Percentiles rank a stretch among this genome's conserved stretches.
phyloP scores from a whole-genome alignment of 2,888 invertebrate genomes.

The Bursaphelenchus okinawaensis region DNA sequence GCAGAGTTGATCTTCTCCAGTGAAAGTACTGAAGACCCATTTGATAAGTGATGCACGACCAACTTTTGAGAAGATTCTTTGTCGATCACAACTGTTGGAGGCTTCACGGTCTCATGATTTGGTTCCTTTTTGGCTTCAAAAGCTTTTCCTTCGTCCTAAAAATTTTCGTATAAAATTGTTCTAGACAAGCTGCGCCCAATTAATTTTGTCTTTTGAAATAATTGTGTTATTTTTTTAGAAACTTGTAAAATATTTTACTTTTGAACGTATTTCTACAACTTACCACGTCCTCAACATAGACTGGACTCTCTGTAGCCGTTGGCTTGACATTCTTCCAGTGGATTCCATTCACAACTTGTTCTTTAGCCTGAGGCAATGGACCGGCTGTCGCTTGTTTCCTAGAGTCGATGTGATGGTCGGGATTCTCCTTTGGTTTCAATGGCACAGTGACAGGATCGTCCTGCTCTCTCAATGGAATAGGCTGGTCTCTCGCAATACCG shows the following conservation, averaged over 20 bases:
- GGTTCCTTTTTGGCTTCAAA: not conserved
- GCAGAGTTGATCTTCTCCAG: not conserved
- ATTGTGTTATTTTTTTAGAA: too few species aligned
- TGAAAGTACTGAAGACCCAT: not conserved
- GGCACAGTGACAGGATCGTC: not conserved
- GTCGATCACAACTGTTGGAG: slow-evolving; percentile 11
- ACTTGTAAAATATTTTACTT: too few species aligned
- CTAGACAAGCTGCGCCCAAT: too few species aligned
- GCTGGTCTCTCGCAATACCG: not conserved
- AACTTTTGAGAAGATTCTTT: slow-evolving; percentile 2
- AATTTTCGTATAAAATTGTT: not conserved
- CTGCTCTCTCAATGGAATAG: not conserved
- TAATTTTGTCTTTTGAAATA: too few species aligned
- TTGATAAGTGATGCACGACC: slow-evolving; percentile 4
- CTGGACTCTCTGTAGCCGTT: not conserved
- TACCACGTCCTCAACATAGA: not conserved
- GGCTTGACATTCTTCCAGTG: not conserved
- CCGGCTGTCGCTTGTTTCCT: not conserved
- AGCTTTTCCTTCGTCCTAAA: not conserved
- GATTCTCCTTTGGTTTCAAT: not conserved
- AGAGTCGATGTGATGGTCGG: not conserved
- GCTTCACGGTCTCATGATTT: not conserved
- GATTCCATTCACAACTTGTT: not conserved
- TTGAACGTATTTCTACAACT: too few species aligned
- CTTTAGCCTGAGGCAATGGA: not conserved